Conservation (phyloP, 2,888 invertebrate species). For the Oscheius onirici region DNA sequence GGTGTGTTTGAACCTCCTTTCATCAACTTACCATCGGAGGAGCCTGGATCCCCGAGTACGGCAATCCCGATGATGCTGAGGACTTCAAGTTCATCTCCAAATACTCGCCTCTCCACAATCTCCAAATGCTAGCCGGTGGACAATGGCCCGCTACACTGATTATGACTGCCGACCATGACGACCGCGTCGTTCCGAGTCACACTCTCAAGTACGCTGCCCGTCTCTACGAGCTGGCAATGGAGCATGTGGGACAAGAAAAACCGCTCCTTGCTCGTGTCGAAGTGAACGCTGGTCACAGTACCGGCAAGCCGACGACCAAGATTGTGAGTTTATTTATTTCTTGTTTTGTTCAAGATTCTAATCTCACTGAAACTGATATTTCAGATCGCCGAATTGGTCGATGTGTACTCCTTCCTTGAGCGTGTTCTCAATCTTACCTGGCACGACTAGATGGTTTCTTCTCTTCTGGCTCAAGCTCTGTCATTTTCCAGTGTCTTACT, state of each 20-base stretch:
- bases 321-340: conserved; percentile 76
- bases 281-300: conserved; percentile 94
- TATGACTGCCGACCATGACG: conserved; percentile 45
- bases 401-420: conserved; percentile 86
- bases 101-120: conserved; percentile 70
- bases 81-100: conserved; percentile 86
- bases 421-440: conserved; percentile 81
- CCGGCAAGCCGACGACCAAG: conserved; percentile 94
- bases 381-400: conserved; percentile 90
- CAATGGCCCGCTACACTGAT: conserved; percentile 31
- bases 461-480: background rate
- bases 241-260: conserved; percentile 23
- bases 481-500: too few species aligned
- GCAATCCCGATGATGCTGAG: conserved; percentile 84
- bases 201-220: conserved; percentile 93
- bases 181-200: conserved; percentile 89
- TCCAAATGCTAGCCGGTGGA: background rate
- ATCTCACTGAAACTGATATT: background rate
- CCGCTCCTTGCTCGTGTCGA: conserved; percentile 83
- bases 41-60: conserved; percentile 96
- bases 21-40: conserved; percentile 98
- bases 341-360: too few species aligned
- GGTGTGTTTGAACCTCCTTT: conserved; percentile 79
- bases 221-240: conserved; percentile 79
- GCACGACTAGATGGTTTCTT: conserved; percentile 40